Percentiles rank a stretch among this genome's conserved stretches.
Evolutionary conservation across 2,113 vertebrate genomes (phyloP).

Genomic region (Clinocottus analis): DNA sequence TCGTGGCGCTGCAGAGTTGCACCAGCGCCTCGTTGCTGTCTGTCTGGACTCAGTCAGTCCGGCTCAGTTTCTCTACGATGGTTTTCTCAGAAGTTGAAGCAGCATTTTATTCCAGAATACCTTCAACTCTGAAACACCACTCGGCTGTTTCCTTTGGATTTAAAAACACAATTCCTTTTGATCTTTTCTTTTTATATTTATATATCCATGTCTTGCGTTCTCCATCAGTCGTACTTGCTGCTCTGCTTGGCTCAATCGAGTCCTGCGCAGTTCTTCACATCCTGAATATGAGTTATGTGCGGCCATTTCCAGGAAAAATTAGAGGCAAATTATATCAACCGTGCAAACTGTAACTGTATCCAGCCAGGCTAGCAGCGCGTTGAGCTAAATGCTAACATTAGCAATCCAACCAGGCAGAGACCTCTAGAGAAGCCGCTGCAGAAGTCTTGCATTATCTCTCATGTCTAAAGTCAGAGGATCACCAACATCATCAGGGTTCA

Average conservation of each 20-base stretch:
- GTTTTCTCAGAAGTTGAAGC: conserved; percentile 44
- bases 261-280: conserved; percentile 4
- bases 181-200: neutral
- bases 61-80: conserved; percentile 35
- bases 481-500: no score
- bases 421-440: no score
- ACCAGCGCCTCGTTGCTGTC: conserved; percentile 37
- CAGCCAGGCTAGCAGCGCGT: neutral
- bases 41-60: conserved; percentile 43
- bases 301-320: conserved; percentile 13
- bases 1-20: conserved; percentile 38
- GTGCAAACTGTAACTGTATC: neutral
- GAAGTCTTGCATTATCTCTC: no score
- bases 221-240: neutral
- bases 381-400: no score
- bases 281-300: conserved; percentile 10
- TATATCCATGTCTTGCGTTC: neutral
- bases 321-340: conserved; percentile 4
- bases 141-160: conserved; percentile 28
- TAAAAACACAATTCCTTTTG: conserved; percentile 24
- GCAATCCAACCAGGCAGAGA: no score
- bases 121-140: neutral
- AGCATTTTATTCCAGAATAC: neutral
- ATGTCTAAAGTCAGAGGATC: no score
- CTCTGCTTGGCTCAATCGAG: conserved; percentile 13